Conservation (phyloP, 2,888 invertebrate genomes). For the Acanthosoma haemorrhoidale region DNA sequence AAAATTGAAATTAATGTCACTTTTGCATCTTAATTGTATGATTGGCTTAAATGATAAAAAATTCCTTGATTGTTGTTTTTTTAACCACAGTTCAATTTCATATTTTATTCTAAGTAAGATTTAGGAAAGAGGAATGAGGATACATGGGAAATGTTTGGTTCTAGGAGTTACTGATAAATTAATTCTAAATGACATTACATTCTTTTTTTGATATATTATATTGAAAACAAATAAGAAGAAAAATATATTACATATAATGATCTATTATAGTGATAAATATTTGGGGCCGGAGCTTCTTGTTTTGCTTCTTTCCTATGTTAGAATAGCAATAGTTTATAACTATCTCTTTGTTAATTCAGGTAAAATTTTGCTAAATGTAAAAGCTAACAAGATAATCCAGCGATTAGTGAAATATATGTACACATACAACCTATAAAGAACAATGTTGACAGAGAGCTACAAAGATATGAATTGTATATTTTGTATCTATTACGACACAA, state of each 20-base stretch:
- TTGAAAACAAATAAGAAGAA: constrained; percentile 29
- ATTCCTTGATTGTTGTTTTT: too few relatives aligned
- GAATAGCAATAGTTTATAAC: not conserved
- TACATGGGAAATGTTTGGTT: too few relatives aligned
- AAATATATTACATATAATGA: constrained; percentile 22
- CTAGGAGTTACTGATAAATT: too few relatives aligned
- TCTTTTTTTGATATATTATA: constrained; percentile 22
- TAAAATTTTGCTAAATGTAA: not conserved
- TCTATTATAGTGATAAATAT: constrained; percentile 7
- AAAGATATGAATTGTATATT: not conserved
- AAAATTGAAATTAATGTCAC: too few relatives aligned
- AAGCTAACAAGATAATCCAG: not conserved
- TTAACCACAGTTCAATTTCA: too few relatives aligned
- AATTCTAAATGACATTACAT: not conserved
- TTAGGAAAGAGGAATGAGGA: too few relatives aligned
- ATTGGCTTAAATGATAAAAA: too few relatives aligned
- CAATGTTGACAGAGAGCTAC: constrained; percentile 2
- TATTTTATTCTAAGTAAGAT: too few relatives aligned
- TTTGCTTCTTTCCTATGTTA: not conserved
- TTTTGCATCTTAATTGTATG: too few relatives aligned
- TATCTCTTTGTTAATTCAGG: not conserved
- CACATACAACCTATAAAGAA: constrained; percentile 2
- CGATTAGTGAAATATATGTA: not conserved
- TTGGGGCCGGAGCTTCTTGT: not conserved
- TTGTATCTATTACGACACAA: not conserved